These are phyloP conservation scores for Lysandra coridon DNA, from an alignment of 2,888 invertebrate species.

Conservation along the genomic window DNA sequence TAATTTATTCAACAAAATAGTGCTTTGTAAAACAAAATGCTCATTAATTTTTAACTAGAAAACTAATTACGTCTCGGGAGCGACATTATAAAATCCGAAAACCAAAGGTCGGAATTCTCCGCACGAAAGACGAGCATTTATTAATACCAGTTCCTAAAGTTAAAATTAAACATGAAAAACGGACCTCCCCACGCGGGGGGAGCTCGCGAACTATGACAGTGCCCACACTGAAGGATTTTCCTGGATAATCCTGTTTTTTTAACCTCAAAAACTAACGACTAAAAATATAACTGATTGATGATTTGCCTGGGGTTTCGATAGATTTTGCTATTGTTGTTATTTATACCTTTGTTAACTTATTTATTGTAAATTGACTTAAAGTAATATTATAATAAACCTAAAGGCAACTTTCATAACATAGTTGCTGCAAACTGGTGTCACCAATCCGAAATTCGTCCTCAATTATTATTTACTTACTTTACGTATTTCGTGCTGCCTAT, in stretches of 20 bases:
- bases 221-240: not conserved
- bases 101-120: slow-evolving; percentile 56
- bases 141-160: slow-evolving; percentile 78
- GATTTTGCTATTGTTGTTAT: too few relatives aligned
- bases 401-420: too few relatives aligned
- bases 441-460: too few relatives aligned
- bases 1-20: slow-evolving; percentile 36
- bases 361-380: too few relatives aligned
- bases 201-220: slow-evolving; percentile 50
- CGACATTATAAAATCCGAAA: slow-evolving; percentile 65
- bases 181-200: slow-evolving; percentile 45
- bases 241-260: not conserved
- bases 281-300: too few relatives aligned
- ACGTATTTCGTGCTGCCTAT: too few relatives aligned
- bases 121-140: slow-evolving; percentile 71
- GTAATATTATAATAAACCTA: too few relatives aligned
- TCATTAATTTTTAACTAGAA: slow-evolving; percentile 50
- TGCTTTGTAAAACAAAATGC: slow-evolving; percentile 27
- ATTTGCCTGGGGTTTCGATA: too few relatives aligned
- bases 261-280: too few relatives aligned
- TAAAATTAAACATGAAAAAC: slow-evolving; percentile 81
- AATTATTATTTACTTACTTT: too few relatives aligned
- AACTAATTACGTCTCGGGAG: slow-evolving; percentile 72
- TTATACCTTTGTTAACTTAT: too few relatives aligned
- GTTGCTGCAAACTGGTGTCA: too few relatives aligned